Conservation (phyloP, 2,113 vertebrate species). For the Actinemys pallida region DNA sequence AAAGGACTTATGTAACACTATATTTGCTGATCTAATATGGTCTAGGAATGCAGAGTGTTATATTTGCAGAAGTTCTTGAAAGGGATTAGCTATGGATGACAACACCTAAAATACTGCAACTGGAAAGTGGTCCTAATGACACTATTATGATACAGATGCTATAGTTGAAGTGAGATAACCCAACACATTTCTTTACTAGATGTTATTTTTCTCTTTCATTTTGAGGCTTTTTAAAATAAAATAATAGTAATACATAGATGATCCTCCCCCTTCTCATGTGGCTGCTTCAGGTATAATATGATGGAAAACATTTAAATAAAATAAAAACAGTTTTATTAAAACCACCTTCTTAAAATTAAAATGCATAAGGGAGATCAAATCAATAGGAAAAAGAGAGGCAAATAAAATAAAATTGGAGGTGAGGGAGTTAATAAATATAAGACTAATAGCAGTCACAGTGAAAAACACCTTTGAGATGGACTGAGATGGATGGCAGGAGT, state of each 20-base stretch:
- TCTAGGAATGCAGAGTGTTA: neutral
- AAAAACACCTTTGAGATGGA: neutral
- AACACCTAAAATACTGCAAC: slow-evolving; percentile 4
- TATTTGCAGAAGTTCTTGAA: neutral
- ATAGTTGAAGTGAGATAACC: slow-evolving; percentile 8
- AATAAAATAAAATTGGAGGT: neutral
- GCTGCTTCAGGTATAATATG: neutral
- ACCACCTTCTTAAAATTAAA: neutral
- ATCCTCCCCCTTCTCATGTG: neutral
- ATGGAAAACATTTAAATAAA: neutral
- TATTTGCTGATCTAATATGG: neutral
- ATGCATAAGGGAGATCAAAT: neutral
- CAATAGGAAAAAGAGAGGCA: neutral
- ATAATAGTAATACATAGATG: neutral
- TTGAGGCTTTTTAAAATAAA: neutral
- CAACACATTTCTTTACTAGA: neutral
- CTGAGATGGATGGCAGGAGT: neutral
- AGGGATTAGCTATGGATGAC: slow-evolving; percentile 32
- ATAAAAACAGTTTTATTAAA: neutral
- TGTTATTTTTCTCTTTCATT: neutral
- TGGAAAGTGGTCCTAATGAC: slow-evolving; percentile 11
- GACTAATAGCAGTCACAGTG: rapidly evolving
- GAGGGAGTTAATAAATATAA: rapidly evolving
- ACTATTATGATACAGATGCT: neutral
- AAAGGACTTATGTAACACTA: neutral